A percentile compares a stretch with the other conserved stretches of the same genome.
phyloP scores from a whole-genome alignment of 2,113 vertebrate genomes.

The Xenus cinereus region DNA sequence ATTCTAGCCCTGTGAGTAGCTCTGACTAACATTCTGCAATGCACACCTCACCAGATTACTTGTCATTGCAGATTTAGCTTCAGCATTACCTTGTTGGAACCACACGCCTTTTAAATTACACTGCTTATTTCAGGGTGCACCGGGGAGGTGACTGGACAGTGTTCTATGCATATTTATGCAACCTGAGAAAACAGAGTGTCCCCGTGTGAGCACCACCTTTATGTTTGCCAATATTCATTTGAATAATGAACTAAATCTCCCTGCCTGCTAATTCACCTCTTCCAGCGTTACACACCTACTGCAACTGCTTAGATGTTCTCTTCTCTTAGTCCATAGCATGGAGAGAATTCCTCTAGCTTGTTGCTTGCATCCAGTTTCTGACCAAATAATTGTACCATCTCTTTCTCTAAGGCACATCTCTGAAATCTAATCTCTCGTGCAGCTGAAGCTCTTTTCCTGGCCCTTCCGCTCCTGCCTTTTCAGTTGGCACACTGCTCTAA shows the following conservation, averaged over 20 bases:
- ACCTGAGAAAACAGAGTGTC: not conserved
- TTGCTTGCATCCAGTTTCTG: not conserved
- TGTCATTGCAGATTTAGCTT: constrained; percentile 25
- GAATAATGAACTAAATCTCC: constrained; percentile 3
- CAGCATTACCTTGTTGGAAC: not conserved
- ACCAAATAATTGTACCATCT: not conserved
- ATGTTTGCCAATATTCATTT: not conserved
- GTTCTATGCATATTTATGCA: constrained; percentile 16
- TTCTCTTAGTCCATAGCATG: not conserved
- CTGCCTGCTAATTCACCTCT: not conserved
- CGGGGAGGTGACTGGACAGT: not conserved
- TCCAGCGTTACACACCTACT: not conserved
- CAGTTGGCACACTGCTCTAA: not conserved
- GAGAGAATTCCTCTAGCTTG: not conserved
- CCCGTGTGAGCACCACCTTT: not conserved
- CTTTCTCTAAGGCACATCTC: not conserved
- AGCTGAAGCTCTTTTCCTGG: not conserved
- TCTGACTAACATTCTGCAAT: constrained; percentile 2
- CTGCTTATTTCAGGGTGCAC: not conserved
- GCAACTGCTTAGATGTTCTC: not conserved
- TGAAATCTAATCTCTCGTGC: not conserved
- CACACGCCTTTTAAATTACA: not conserved
- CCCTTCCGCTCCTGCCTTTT: not conserved
- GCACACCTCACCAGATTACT: not conserved
- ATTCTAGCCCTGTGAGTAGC: not conserved